These are phyloP conservation scores for Dinoponera quadriceps DNA, from an alignment of 1,140 invertebrate genomes.

Conservation along the genomic window DNA sequence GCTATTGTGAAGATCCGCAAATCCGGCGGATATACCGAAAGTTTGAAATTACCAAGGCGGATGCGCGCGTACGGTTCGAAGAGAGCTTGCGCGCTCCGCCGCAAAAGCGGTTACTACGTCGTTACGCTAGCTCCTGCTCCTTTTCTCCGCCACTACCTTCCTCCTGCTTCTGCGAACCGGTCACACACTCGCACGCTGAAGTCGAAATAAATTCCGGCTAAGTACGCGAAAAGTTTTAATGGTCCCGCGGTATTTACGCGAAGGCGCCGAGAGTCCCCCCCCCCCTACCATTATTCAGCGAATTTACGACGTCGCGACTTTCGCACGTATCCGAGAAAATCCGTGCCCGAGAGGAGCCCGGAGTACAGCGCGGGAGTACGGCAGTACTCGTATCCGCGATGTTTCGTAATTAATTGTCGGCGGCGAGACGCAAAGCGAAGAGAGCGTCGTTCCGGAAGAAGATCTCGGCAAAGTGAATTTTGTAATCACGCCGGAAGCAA, in stretches of 20 bases:
- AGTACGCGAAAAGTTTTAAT: slow-evolving; percentile 77
- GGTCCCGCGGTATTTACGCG: slow-evolving; percentile 63
- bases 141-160: no score
- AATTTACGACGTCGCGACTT: slow-evolving; percentile 63
- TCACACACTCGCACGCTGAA: slow-evolving; percentile 61
- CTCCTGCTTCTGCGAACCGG: slow-evolving; percentile 41
- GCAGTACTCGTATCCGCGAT: not conserved
- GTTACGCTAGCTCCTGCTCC: slow-evolving; percentile 9
- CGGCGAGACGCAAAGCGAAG: not conserved
- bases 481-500: not conserved
- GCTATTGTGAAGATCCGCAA: slow-evolving; percentile 38
- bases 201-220: slow-evolving; percentile 73
- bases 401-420: slow-evolving; percentile 18
- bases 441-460: not conserved
- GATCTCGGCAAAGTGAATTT: slow-evolving; percentile 10
- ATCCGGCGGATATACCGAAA: slow-evolving; percentile 42
- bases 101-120: slow-evolving; percentile 16
- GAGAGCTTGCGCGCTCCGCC: slow-evolving; percentile 6
- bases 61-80: slow-evolving; percentile 11
- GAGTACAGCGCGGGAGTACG: no score
- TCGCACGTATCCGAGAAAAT: slow-evolving; percentile 29
- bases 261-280: not conserved
- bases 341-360: not conserved
- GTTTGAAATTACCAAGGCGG: slow-evolving; percentile 35
- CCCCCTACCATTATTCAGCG: slow-evolving; percentile 28